Conservation (phyloP, 1,140 invertebrate genomes). For the Heliothis virescens region DNA sequence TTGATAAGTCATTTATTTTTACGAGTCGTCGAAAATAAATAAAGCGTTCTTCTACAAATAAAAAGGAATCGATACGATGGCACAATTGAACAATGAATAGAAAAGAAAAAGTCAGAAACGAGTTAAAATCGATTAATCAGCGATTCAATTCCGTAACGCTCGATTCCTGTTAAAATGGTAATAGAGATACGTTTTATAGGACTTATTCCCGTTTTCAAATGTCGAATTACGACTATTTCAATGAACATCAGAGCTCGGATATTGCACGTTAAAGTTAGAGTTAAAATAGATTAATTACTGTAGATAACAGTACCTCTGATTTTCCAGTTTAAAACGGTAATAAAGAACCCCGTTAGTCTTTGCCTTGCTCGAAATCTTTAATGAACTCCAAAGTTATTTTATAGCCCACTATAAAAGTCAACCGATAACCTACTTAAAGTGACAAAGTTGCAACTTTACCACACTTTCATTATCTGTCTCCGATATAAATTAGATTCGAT, state of each 20-base stretch:
- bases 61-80: slow-evolving; percentile 20
- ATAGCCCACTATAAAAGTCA: neutral
- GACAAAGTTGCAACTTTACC: slow-evolving; percentile 8
- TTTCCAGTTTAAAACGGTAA: slow-evolving; percentile 21
- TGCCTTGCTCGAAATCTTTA: neutral
- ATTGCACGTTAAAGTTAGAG: slow-evolving; percentile 5
- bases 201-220: slow-evolving; percentile 23
- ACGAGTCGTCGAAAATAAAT: slow-evolving; percentile 4
- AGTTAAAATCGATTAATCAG: slow-evolving; percentile 36
- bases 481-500: slow-evolving; percentile 22
- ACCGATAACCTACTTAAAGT: neutral
- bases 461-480: slow-evolving; percentile 2
- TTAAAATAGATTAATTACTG: slow-evolving; percentile 32
- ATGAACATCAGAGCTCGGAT: slow-evolving; percentile 1
- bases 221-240: slow-evolving; percentile 18
- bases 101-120: neutral
- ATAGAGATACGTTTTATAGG: slow-evolving; percentile 32
- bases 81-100: neutral
- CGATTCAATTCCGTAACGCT: slow-evolving; percentile 17
- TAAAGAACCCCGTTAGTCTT: neutral
- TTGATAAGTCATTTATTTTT: slow-evolving; percentile 44
- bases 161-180: slow-evolving; percentile 38
- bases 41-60: neutral
- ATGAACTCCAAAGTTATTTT: neutral
- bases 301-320: slow-evolving; percentile 8